These are phyloP conservation scores for Chionodraco myersi DNA, from an alignment of 2,113 vertebrate species.

Conservation along the genomic window DNA sequence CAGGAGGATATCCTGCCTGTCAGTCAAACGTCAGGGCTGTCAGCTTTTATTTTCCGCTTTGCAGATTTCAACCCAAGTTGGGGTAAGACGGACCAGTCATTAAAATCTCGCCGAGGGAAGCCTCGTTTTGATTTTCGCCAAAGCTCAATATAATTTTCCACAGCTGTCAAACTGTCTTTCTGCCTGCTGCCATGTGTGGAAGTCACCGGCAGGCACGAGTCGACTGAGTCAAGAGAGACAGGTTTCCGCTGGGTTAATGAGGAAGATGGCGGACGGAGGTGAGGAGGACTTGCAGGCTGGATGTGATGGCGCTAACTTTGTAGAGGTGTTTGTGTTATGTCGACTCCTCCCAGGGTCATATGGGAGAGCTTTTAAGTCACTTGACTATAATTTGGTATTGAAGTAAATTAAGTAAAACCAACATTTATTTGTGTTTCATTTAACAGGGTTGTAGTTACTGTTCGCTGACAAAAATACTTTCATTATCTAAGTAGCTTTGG, in stretches of 20 bases:
- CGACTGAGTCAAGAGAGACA: constrained; percentile 34
- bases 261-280: constrained; percentile 34
- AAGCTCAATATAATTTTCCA: constrained; percentile 63
- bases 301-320: neutral
- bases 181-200: constrained; percentile 51
- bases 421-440: neutral
- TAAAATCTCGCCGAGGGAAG: constrained; percentile 65
- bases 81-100: constrained; percentile 64
- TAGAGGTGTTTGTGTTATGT: constrained; percentile 6
- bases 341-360: constrained; percentile 13
- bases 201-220: constrained; percentile 63
- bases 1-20: constrained; percentile 79
- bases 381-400: constrained; percentile 4
- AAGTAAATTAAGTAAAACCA: neutral
- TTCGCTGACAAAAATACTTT: constrained; percentile 1
- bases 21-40: constrained; percentile 76
- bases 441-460: neutral
- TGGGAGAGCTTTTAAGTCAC: neutral
- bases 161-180: constrained; percentile 71
- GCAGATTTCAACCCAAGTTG: constrained; percentile 46
- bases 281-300: constrained; percentile 2
- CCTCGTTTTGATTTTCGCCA: constrained; percentile 54
- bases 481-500: constrained; percentile 5
- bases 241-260: constrained; percentile 61
- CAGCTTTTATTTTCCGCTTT: constrained; percentile 46